phyloP scores from a whole-genome alignment of 2,888 invertebrate genomes.

The Ophion slaviceki region DNA sequence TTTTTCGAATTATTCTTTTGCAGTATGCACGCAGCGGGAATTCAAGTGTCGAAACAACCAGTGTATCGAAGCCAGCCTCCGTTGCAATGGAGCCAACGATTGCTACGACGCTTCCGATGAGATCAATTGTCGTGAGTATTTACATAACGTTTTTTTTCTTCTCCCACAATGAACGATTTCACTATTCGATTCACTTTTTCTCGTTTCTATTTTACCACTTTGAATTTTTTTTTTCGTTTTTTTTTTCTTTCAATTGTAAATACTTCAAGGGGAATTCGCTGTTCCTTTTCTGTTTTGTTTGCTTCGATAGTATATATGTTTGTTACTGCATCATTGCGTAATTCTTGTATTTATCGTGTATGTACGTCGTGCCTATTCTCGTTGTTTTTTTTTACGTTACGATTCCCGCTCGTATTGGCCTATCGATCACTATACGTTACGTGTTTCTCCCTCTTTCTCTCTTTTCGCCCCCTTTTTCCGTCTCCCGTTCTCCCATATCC shows the following conservation, averaged over 20 bases:
- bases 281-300: constrained; percentile 26
- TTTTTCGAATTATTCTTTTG: constrained; percentile 66
- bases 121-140: constrained; percentile 86
- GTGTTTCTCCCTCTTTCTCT: too few species aligned
- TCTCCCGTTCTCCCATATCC: not conserved
- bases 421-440: not conserved
- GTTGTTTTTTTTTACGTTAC: not conserved
- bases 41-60: constrained; percentile 87
- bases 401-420: not conserved
- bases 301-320: constrained; percentile 43
- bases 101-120: constrained; percentile 88
- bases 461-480: not conserved
- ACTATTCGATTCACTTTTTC: constrained; percentile 14
- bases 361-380: constrained; percentile 25
- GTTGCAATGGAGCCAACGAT: constrained; percentile 85
- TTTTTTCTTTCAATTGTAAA: not conserved
- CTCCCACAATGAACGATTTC: not conserved
- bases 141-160: not conserved
- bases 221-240: not conserved
- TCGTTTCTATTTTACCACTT: not conserved
- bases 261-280: constrained; percentile 6
- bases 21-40: constrained; percentile 85
- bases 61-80: constrained; percentile 85
- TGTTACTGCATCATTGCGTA: constrained; percentile 45
- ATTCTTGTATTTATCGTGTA: constrained; percentile 28